A percentile compares a stretch with the other conserved stretches of the same genome.
Evolutionary conservation across 1,140 invertebrate species (phyloP).

Genomic region (Onthophagus taurus): DNA sequence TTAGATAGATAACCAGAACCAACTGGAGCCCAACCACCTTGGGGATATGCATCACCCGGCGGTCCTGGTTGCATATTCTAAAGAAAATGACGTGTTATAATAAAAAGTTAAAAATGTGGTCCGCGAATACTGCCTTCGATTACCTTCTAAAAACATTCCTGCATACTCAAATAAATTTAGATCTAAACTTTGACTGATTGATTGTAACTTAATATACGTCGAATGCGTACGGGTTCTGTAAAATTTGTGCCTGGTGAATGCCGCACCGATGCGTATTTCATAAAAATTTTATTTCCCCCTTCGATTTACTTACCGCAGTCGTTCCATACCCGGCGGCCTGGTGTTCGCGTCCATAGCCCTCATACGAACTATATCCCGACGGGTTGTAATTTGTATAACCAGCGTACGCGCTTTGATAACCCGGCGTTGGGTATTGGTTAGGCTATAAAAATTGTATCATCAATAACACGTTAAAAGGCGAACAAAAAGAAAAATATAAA

Average conservation of each 20-base stretch:
- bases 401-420: conserved; percentile 20
- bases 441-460: conserved; percentile 15
- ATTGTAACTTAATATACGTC: conserved; percentile 8
- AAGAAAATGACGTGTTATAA: conserved; percentile 6
- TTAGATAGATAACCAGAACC: conserved; percentile 12
- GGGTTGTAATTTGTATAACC: conserved; percentile 20
- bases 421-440: conserved; percentile 20
- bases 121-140: conserved; percentile 3
- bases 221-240: conserved; percentile 11
- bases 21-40: conserved; percentile 20
- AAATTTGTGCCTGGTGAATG: conserved; percentile 11
- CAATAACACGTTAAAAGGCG: conserved; percentile 1
- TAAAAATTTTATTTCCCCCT: background rate
- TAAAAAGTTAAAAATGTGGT: background rate
- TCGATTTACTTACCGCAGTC: conserved; percentile 5
- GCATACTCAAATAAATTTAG: conserved; percentile 12
- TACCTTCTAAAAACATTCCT: conserved; percentile 11
- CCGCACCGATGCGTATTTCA: background rate
- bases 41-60: conserved; percentile 20
- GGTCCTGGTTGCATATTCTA: conserved; percentile 16
- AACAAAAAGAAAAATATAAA: background rate
- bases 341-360: conserved; percentile 12
- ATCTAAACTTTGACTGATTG: too few relatives aligned
- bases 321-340: conserved; percentile 3
- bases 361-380: conserved; percentile 10